These are phyloP conservation scores for Chrysopa pallens DNA, from an alignment of 1,140 invertebrate genomes.

Conservation along the genomic window DNA sequence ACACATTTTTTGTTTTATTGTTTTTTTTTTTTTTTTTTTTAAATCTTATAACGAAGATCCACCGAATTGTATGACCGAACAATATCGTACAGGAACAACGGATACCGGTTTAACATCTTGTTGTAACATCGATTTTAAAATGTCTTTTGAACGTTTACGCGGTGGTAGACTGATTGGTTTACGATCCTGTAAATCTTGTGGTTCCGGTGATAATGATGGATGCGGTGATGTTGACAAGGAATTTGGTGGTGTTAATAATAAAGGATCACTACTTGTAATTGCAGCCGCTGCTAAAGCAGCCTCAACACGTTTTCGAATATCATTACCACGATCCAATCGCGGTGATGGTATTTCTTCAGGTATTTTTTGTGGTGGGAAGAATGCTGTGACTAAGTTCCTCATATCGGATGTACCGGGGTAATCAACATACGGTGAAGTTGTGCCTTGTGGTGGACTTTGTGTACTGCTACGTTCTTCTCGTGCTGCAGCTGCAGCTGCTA, in stretches of 20 bases:
- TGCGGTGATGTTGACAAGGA: conserved; percentile 26
- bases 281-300: conserved; percentile 41
- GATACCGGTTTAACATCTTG: conserved; percentile 17
- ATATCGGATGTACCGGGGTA: background rate
- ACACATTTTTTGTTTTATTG: too few relatives aligned
- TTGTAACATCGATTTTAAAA: conserved; percentile 45
- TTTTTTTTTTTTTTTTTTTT: too few relatives aligned
- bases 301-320: conserved; percentile 47
- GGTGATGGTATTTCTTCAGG: conserved; percentile 12
- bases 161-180: conserved; percentile 51
- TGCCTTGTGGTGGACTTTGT: conserved; percentile 8
- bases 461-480: conserved; percentile 14
- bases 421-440: background rate
- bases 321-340: conserved; percentile 32
- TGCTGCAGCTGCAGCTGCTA: conserved; percentile 24
- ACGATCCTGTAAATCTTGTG: conserved; percentile 31
- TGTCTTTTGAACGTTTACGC: conserved; percentile 58
- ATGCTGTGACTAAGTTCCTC: background rate
- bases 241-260: conserved; percentile 36
- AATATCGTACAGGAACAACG: conserved; percentile 36
- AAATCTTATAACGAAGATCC: conserved; percentile 28
- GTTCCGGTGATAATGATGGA: conserved; percentile 37
- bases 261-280: conserved; percentile 23
- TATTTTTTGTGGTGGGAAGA: conserved; percentile 1
- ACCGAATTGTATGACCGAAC: conserved; percentile 66